Evolutionary conservation across 2,888 invertebrate genomes (phyloP).

Genomic region (Clistopyga incitator): DNA sequence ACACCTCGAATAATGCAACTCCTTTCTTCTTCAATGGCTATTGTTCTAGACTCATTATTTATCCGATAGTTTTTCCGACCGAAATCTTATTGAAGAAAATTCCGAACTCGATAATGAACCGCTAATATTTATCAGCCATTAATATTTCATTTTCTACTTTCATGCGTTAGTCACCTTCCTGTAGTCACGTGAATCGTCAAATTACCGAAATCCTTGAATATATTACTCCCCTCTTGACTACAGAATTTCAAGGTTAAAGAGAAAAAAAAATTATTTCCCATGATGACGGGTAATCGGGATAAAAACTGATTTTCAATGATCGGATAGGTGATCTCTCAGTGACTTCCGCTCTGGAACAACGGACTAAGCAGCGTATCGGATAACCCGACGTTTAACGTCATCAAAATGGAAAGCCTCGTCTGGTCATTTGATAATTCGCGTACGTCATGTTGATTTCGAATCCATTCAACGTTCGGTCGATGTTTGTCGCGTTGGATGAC

Average conservation of each 20-base stretch:
- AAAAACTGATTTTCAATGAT: no score
- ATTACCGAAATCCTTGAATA: not conserved
- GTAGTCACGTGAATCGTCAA: slow-evolving; percentile 3
- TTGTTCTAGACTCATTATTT: slow-evolving; percentile 28
- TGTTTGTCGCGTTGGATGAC: not conserved
- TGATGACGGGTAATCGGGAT: no score
- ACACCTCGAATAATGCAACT: slow-evolving; percentile 10
- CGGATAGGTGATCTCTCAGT: not conserved
- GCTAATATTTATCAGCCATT: not conserved
- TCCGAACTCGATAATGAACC: not conserved
- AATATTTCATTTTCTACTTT: slow-evolving; percentile 7
- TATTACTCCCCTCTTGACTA: no score
- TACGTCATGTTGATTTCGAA: slow-evolving; percentile 35
- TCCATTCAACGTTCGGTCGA: not conserved
- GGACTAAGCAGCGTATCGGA: slow-evolving; percentile 31
- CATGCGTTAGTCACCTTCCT: not conserved
- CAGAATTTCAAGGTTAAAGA: no score
- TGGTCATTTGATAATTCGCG: slow-evolving; percentile 18
- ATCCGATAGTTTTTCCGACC: not conserved
- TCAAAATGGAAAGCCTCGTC: slow-evolving; percentile 35
- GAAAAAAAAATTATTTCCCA: no score
- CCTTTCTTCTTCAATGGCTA: not conserved
- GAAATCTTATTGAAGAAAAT: not conserved
- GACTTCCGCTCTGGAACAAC: not conserved
- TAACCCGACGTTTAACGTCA: slow-evolving; percentile 17